These are phyloP conservation scores for Axinella damicornis DNA, from an alignment of 37 sponge, comb jelly and placozoan genomes.

Conservation along the genomic window DNA sequence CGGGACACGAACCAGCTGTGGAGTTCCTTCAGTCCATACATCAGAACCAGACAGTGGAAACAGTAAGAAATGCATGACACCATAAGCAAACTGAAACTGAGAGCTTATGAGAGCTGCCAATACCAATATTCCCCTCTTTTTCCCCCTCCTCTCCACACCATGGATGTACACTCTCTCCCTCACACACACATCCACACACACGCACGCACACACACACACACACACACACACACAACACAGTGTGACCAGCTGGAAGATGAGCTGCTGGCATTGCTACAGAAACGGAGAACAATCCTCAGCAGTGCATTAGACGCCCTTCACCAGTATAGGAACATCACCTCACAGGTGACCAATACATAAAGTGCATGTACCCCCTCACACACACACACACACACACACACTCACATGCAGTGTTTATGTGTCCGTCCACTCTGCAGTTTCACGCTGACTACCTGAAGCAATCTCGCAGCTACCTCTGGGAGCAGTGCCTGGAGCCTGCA, in stretches of 20 bases:
- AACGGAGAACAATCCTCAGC: constrained; percentile 59
- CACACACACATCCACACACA: not conserved
- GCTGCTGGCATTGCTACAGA: constrained; percentile 59
- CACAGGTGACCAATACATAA: constrained; percentile 37
- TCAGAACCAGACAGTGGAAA: constrained; percentile 71
- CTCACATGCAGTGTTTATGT: too few relatives aligned
- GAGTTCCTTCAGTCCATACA: constrained; percentile 71
- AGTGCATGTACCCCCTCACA: too few relatives aligned
- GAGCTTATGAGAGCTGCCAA: too few relatives aligned
- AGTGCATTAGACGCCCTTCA: constrained; percentile 71
- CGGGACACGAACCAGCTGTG: constrained; percentile 80
- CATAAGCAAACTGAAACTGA: too few relatives aligned
- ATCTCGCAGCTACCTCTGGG: constrained; percentile 82
- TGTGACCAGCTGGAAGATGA: constrained; percentile 86
- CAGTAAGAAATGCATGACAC: constrained; percentile 40
- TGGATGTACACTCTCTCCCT: not conserved
- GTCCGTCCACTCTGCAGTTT: constrained; percentile 25
- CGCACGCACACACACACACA: not conserved
- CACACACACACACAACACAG: constrained; percentile 8
- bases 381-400: too few relatives aligned
- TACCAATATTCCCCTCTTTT: too few relatives aligned
- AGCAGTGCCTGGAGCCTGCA: constrained; percentile 45
- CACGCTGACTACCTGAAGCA: constrained; percentile 70
- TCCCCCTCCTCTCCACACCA: too few relatives aligned
- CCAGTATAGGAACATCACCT: constrained; percentile 73